Percentiles rank a stretch among this genome's conserved stretches.
phyloP scores from a whole-genome alignment of 2,797 vertebrate species.

The Semaprochilodus insignis region DNA sequence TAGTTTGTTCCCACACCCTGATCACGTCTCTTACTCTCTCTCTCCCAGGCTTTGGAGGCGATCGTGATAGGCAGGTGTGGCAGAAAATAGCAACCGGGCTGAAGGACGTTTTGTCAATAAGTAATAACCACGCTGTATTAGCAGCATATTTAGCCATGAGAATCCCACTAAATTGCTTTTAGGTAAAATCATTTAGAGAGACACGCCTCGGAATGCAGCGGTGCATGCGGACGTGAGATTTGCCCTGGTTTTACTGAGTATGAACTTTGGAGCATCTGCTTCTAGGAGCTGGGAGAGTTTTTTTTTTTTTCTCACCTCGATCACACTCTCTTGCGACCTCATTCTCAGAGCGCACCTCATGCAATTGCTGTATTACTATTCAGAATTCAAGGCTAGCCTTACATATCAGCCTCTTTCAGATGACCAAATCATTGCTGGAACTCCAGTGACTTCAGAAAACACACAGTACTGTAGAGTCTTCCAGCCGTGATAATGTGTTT shows the following conservation, averaged over 20 bases:
- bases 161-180: conserved; percentile 62
- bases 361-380: not conserved
- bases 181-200: conserved; percentile 55
- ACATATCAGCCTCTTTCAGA: conserved; percentile 2
- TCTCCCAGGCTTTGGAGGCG: conserved; percentile 17
- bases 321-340: conserved; percentile 7
- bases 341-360: not conserved
- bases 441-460: not conserved
- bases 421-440: not conserved
- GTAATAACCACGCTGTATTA: conserved; percentile 69
- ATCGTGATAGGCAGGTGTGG: conserved; percentile 34
- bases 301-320: not conserved
- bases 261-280: conserved; percentile 24
- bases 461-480: not conserved
- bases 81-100: conserved; percentile 40
- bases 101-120: conserved; percentile 70
- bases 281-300: conserved; percentile 6
- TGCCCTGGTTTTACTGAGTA: conserved; percentile 7
- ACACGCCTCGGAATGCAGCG: conserved; percentile 47
- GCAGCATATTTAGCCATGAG: conserved; percentile 66
- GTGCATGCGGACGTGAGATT: conserved; percentile 19
- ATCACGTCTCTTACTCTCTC: conserved; percentile 30
- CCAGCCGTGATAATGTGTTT: conserved; percentile 44
- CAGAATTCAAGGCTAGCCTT: conserved; percentile 8
- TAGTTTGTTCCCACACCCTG: conserved; percentile 10